phyloP scores from a whole-genome alignment of 2,113 vertebrate genomes.

The Oreochromis spilurus region DNA sequence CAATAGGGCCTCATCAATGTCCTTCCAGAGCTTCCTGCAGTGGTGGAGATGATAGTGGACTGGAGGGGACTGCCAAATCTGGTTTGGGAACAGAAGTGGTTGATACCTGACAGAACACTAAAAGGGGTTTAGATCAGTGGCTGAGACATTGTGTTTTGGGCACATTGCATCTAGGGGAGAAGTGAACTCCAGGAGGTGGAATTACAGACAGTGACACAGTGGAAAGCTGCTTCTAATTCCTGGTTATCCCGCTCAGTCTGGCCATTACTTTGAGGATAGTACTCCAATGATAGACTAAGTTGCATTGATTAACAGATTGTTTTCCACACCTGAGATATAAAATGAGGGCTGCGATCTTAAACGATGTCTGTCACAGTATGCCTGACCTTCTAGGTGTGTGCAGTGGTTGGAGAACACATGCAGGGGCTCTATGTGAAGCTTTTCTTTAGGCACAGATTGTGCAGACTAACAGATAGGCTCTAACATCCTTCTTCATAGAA shows the following conservation, averaged over 20 bases:
- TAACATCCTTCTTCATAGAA: not conserved
- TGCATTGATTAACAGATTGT: not conserved
- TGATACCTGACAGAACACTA: not conserved
- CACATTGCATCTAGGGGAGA: not conserved
- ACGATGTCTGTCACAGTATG: not conserved
- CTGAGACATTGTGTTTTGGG: not conserved
- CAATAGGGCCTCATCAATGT: not conserved
- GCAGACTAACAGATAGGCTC: not conserved
- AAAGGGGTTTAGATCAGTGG: not conserved
- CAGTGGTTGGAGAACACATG: not conserved
- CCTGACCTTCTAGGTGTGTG: not conserved
- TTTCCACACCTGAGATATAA: not conserved
- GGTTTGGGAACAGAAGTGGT: not conserved
- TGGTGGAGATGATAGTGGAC: not conserved
- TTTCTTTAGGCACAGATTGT: not conserved
- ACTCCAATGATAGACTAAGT: not conserved
- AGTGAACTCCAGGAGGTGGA: not conserved
- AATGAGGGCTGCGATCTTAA: not conserved
- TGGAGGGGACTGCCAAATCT: not conserved
- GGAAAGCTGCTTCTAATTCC: not conserved
- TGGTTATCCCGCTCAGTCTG: not conserved
- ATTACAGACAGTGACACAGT: not conserved
- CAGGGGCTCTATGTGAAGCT: not conserved
- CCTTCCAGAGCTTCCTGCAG: not conserved
- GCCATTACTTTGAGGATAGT: not conserved